Percentiles rank a stretch among this genome's conserved stretches.
Conservation (phyloP, 2,888 invertebrate genomes). For the Empis stercorea region DNA sequence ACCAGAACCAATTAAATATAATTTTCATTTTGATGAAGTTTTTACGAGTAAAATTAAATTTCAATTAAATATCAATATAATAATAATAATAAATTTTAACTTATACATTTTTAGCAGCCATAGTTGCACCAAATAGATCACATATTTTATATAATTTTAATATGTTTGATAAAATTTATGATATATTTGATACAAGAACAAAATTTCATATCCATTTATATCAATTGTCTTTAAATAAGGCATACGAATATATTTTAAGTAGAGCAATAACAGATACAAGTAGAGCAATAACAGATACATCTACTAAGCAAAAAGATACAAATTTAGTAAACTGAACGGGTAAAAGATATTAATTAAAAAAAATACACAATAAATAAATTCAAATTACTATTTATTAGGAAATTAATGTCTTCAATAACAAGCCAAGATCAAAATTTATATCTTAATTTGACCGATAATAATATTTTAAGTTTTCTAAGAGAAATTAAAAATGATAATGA, state of each 20-base stretch:
- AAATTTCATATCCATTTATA: constrained; percentile 39
- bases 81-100: neutral
- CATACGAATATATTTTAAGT: constrained; percentile 32
- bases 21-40: constrained; percentile 24
- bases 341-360: neutral
- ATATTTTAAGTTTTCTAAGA: constrained; percentile 4
- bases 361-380: neutral
- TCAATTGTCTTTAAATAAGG: constrained; percentile 34
- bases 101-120: constrained; percentile 15
- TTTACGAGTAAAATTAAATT: constrained; percentile 17
- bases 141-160: constrained; percentile 39
- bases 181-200: constrained; percentile 37
- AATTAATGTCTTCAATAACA: constrained; percentile 7
- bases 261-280: neutral
- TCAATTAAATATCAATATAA: neutral
- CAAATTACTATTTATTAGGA: constrained; percentile 3
- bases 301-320: neutral
- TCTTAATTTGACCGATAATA: constrained; percentile 9
- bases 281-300: neutral
- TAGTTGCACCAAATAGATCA: constrained; percentile 20
- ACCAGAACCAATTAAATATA: constrained; percentile 5
- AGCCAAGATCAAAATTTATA: constrained; percentile 5
- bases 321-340: neutral
- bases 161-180: constrained; percentile 35
- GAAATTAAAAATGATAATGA: neutral